Evolutionary conservation across 2,113 vertebrate species (phyloP).

Genomic region (Alectura lathami): DNA sequence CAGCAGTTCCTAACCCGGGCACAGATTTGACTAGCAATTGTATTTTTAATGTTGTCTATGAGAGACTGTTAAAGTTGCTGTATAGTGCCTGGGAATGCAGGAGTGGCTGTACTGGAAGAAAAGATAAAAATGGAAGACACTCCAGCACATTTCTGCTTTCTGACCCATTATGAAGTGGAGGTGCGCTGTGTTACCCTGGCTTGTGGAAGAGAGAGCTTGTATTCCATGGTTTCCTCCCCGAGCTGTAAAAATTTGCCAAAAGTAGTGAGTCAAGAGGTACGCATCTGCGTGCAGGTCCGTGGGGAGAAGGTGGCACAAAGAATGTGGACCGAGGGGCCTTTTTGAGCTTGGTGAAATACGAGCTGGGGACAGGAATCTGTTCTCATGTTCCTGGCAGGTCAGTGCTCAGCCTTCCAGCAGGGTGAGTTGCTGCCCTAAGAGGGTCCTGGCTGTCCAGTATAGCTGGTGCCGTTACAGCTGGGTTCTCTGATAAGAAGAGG

Average conservation of each 20-base stretch:
- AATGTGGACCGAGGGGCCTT: not conserved
- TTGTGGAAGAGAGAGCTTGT: not conserved
- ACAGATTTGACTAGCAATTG: not conserved
- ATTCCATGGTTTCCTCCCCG: not conserved
- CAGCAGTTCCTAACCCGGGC: not conserved
- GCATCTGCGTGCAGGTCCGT: not conserved
- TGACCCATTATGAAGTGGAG: not conserved
- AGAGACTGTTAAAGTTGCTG: not conserved
- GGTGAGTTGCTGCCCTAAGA: not conserved
- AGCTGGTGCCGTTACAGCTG: fast-evolving
- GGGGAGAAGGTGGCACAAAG: not conserved
- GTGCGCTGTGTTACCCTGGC: not conserved
- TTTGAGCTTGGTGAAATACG: not conserved
- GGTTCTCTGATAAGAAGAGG: not conserved
- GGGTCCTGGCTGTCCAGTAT: not conserved
- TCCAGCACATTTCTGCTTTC: not conserved
- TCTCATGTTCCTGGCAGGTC: not conserved
- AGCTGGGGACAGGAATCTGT: not conserved
- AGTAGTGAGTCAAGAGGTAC: not conserved
- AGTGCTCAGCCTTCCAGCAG: not conserved
- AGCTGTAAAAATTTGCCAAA: not conserved
- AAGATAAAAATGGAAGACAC: not conserved
- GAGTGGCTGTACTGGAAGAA: not conserved
- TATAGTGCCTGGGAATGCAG: not conserved
- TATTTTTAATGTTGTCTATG: not conserved